phyloP scores from a whole-genome alignment of 2,888 invertebrate genomes.

The Dinocampus coccinellae region DNA sequence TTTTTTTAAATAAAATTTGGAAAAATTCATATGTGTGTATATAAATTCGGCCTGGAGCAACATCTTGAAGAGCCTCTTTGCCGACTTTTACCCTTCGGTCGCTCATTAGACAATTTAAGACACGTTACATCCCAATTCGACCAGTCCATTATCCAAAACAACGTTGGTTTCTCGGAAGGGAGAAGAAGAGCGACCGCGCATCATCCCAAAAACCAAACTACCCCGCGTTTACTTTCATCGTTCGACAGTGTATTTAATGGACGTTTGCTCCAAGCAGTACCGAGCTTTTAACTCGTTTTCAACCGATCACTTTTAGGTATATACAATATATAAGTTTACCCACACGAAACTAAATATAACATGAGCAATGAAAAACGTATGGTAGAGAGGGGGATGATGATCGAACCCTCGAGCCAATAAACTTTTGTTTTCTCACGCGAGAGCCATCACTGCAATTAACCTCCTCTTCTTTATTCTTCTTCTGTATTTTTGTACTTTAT shows the following conservation, averaged over 20 bases:
- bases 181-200: slow-evolving; percentile 27
- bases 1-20: background rate
- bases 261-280: slow-evolving; percentile 42
- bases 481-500: slow-evolving; percentile 32
- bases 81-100: slow-evolving; percentile 57
- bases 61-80: slow-evolving; percentile 13
- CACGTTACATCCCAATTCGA: slow-evolving; percentile 66
- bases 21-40: background rate
- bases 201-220: slow-evolving; percentile 28
- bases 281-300: slow-evolving; percentile 45
- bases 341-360: background rate
- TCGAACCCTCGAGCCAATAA: slow-evolving; percentile 45
- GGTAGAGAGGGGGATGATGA: slow-evolving; percentile 31
- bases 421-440: slow-evolving; percentile 37
- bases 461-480: slow-evolving; percentile 44
- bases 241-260: slow-evolving; percentile 43
- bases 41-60: background rate
- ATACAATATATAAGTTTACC: background rate
- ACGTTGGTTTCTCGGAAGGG: slow-evolving; percentile 61
- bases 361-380: slow-evolving; percentile 10
- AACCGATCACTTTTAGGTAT: slow-evolving; percentile 16
- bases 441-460: slow-evolving; percentile 33
- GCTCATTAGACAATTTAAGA: slow-evolving; percentile 67
- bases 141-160: slow-evolving; percentile 60
- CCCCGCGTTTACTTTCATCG: slow-evolving; percentile 36